Conservation (phyloP, 2,888 invertebrate species). For the Theretra japonica region DNA sequence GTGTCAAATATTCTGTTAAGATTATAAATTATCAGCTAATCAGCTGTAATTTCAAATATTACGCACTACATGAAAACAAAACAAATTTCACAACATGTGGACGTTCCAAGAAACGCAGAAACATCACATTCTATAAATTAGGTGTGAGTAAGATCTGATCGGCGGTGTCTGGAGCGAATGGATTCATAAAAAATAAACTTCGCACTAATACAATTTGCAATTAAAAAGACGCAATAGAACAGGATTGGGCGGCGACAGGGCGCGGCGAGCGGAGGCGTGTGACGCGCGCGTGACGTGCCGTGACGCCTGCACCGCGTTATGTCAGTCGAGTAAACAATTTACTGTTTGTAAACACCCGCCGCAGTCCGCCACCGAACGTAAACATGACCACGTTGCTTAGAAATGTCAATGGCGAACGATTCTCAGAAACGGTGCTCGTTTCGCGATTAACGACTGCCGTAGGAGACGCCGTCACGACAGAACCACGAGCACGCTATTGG, state of each 20-base stretch:
- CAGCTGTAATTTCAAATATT: not conserved
- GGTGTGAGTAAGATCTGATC: not conserved
- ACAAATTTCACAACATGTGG: not conserved
- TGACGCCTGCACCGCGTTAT: conserved; percentile 65
- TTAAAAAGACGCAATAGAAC: conserved; percentile 66
- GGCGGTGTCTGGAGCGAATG: conserved; percentile 13
- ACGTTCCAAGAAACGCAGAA: not conserved
- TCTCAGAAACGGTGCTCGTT: conserved; percentile 54
- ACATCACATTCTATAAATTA: not conserved
- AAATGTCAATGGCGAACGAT: conserved; percentile 66
- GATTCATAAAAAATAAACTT: conserved; percentile 29
- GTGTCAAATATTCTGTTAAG: not conserved
- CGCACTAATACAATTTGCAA: conserved; percentile 42
- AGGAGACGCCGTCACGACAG: conserved; percentile 23
- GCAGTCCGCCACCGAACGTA: conserved; percentile 63
- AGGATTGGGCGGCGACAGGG: conserved; percentile 62
- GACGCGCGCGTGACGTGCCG: conserved; percentile 54
- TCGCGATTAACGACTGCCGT: conserved; percentile 48
- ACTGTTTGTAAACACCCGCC: conserved; percentile 79
- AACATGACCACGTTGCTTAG: conserved; percentile 73
- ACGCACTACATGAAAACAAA: not conserved
- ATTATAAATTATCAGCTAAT: conserved; percentile 13
- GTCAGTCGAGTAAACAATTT: conserved; percentile 75
- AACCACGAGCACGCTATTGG: not conserved
- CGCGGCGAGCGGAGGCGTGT: conserved; percentile 53